Base-by-base conservation (phyloP, 2,797 vertebrate species). In the Todus mexicanus region DNA sequence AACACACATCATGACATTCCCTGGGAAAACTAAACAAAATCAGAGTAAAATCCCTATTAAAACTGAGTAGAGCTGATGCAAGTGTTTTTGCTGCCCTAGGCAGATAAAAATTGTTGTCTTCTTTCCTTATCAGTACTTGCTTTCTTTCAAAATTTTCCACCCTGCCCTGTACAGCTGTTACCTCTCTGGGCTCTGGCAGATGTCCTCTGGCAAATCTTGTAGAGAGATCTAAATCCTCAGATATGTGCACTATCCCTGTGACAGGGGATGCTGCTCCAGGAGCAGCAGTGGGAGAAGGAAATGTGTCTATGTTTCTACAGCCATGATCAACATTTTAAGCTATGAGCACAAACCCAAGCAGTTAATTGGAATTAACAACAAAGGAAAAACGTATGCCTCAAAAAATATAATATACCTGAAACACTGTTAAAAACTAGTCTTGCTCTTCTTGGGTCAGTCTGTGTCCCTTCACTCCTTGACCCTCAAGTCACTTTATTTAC, bases 91-190 rank as follows among this genome's bases (percentile, higher is more conserved):
- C 80, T 73, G 84, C 84, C 80, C 38, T 73, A 60, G 86, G 86
- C 90, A 82, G 63, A 88, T 29, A 78, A 82, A 93, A 90, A 84
- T 82, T 88, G 59, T 51, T 79, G 47, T 92, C 73, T 43, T 81
- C 43, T 81, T 91, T 90, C 63, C 66, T 90, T 59, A 88, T 43
- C 77, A 82, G 74, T 56, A 82, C 33, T 72, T 0, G 0, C 54
- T 51, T 31, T 76, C n/a, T 88, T 91, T 33, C 83, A 75, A 72
- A 86, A 82, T 70, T 90, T 96, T 93, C 80, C 74, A 92, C 71
- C 92, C 83, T 82, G 27, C 31, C 48, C 47, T 31, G 31, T 75
- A 40, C 64, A 82, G 64, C 88, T 92, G 84, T 79, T 92, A 82
- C 86, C 51, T 82, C 90, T 89, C 40, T 56, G 74, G 86, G 74